These are phyloP conservation scores for Astyanax mexicanus DNA, from an alignment of 2,797 vertebrate species.

Conservation along the genomic window DNA sequence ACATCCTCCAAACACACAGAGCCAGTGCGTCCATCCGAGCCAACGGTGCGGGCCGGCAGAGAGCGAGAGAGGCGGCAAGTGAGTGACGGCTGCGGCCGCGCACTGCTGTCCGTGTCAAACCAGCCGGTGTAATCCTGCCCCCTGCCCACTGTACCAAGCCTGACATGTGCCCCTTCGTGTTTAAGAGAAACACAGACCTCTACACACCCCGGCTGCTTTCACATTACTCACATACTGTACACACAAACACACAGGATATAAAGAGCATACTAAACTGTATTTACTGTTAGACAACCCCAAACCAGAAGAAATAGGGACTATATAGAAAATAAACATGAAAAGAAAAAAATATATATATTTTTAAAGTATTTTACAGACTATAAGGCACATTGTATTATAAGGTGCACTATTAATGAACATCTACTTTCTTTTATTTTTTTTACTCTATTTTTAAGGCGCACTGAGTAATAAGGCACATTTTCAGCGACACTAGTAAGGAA, in stretches of 20 bases:
- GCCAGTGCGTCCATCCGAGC: not conserved
- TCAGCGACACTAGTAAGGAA: too few species aligned
- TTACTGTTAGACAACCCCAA: too few species aligned
- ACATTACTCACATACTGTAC: not conserved
- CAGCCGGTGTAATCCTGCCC: slow-evolving; percentile 31
- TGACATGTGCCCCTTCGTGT: slow-evolving; percentile 34
- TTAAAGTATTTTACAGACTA: too few species aligned
- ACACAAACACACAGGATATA: not conserved
- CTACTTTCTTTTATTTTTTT: too few species aligned
- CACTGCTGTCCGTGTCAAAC: slow-evolving; percentile 32
- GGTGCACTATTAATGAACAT: too few species aligned
- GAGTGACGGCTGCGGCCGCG: slow-evolving; percentile 42
- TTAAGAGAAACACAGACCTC: slow-evolving; percentile 16
- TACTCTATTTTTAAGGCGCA: too few species aligned
- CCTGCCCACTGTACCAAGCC: slow-evolving; percentile 3
- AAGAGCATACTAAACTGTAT: too few species aligned
- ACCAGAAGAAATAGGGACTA: too few species aligned
- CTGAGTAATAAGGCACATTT: too few species aligned
- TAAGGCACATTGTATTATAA: too few species aligned
- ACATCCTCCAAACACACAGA: slow-evolving; percentile 22
- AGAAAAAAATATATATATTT: too few species aligned
- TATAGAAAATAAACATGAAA: too few species aligned
- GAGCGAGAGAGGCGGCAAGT: slow-evolving; percentile 1
- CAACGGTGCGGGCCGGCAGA: slow-evolving; percentile 1
- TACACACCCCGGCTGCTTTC: not conserved